phyloP scores from a whole-genome alignment of 2,113 vertebrate genomes.

The Calidris pugnax region DNA sequence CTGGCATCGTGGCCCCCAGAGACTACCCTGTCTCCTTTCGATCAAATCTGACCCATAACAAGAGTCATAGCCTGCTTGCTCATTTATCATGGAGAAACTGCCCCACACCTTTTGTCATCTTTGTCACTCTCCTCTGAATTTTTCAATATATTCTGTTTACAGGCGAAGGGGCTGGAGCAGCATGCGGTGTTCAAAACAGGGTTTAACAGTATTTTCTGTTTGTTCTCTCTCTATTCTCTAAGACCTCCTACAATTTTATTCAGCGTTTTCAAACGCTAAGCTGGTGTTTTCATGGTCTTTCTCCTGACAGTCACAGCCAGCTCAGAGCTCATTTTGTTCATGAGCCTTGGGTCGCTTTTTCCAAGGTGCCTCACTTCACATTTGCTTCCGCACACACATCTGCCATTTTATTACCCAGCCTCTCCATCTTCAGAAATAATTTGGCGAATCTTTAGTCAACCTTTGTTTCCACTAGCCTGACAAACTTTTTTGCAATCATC shows the following conservation, averaged over 20 bases:
- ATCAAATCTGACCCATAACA: neutral
- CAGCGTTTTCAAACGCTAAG: neutral
- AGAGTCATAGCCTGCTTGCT: neutral
- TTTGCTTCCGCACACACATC: neutral
- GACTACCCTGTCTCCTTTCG: neutral
- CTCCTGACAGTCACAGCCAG: neutral
- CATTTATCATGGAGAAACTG: neutral
- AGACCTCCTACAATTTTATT: neutral
- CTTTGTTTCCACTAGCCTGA: neutral
- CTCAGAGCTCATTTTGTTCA: neutral
- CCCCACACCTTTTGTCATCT: neutral
- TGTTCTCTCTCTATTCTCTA: neutral
- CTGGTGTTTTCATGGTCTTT: neutral
- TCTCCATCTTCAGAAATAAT: neutral
- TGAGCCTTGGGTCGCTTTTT: neutral
- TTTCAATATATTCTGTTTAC: neutral
- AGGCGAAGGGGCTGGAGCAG: neutral
- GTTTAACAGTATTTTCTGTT: neutral
- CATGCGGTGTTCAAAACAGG: rapidly evolving
- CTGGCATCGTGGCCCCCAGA: neutral
- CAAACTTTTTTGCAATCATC: neutral
- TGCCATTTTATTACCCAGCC: neutral
- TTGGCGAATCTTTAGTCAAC: neutral
- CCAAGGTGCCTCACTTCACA: neutral
- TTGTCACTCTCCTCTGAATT: neutral